Conservation (phyloP, 2,113 vertebrate genomes). For the Caranx melampygus region DNA sequence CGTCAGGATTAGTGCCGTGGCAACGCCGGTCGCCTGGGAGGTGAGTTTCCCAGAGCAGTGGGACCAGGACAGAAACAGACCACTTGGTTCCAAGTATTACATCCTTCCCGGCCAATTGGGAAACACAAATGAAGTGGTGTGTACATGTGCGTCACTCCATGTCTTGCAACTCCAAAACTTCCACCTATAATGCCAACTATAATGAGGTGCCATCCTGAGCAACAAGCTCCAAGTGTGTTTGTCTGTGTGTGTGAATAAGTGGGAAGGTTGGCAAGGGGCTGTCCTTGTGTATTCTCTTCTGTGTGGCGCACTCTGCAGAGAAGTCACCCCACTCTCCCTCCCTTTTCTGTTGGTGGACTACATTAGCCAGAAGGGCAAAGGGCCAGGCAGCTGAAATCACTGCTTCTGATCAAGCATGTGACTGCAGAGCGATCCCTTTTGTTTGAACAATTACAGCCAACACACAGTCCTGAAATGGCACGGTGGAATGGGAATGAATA, state of each 20-base stretch:
- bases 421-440: conserved; percentile 73
- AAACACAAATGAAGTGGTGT: conserved; percentile 55
- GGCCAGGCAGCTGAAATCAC: conserved; percentile 77
- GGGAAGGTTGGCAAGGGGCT: conserved; percentile 66
- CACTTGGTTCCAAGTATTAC: conserved; percentile 64
- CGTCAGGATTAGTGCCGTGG: conserved; percentile 82
- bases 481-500: conserved; percentile 58
- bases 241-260: conserved; percentile 69
- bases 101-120: conserved; percentile 66
- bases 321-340: conserved; percentile 78
- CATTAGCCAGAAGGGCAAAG: conserved; percentile 70
- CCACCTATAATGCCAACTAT: conserved; percentile 69
- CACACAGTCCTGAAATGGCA: conserved; percentile 57
- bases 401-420: conserved; percentile 76
- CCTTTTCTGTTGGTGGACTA: conserved; percentile 67
- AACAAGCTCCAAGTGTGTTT: conserved; percentile 74
- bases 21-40: conserved; percentile 80
- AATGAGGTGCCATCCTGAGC: conserved; percentile 70
- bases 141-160: conserved; percentile 37
- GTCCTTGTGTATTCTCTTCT: conserved; percentile 68
- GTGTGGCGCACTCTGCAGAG: conserved; percentile 60
- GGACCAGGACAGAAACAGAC: conserved; percentile 70
- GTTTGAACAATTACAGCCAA: conserved; percentile 70
- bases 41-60: conserved; percentile 78
- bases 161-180: conserved; percentile 61